These are phyloP conservation scores for Galagoides demidoff DNA, from an alignment of 2,797 vertebrate species.

Conservation along the genomic window DNA sequence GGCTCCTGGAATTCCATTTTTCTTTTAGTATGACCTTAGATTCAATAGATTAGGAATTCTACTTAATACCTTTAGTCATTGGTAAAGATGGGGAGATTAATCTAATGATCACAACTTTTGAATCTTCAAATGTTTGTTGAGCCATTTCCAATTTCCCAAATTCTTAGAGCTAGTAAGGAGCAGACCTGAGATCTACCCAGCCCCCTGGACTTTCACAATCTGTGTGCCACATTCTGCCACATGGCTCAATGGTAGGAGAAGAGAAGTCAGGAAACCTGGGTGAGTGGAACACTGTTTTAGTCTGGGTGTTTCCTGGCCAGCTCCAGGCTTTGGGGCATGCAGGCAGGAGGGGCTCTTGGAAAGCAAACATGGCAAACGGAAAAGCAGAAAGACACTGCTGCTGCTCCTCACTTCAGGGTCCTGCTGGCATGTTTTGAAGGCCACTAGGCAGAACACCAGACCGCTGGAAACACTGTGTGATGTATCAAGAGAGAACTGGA, in stretches of 20 bases:
- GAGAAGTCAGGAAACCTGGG: not conserved
- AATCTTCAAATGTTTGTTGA: conserved; percentile 1
- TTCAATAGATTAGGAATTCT: not conserved
- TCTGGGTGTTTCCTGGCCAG: not conserved
- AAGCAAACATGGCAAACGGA: conserved; percentile 70
- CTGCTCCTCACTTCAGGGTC: conserved; percentile 63
- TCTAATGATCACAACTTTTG: not conserved
- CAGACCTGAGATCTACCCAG: not conserved
- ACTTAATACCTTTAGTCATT: not conserved
- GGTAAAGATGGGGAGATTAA: not conserved
- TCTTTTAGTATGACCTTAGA: not conserved
- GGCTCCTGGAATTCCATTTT: not conserved
- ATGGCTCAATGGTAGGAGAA: not conserved
- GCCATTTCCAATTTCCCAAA: not conserved
- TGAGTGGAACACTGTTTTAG: conserved; percentile 25
- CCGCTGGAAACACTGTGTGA: not conserved
- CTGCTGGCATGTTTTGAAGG: conserved; percentile 58
- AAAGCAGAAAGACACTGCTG: conserved; percentile 65
- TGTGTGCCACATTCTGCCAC: not conserved
- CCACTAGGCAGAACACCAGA: not conserved
- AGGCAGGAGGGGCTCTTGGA: conserved; percentile 49
- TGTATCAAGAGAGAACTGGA: not conserved
- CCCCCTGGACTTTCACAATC: not conserved
- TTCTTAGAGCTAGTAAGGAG: not conserved
- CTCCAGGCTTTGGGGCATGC: not conserved